These are phyloP conservation scores for Tiliacea citrago DNA, from an alignment of 2,888 invertebrate species.

Conservation along the genomic window DNA sequence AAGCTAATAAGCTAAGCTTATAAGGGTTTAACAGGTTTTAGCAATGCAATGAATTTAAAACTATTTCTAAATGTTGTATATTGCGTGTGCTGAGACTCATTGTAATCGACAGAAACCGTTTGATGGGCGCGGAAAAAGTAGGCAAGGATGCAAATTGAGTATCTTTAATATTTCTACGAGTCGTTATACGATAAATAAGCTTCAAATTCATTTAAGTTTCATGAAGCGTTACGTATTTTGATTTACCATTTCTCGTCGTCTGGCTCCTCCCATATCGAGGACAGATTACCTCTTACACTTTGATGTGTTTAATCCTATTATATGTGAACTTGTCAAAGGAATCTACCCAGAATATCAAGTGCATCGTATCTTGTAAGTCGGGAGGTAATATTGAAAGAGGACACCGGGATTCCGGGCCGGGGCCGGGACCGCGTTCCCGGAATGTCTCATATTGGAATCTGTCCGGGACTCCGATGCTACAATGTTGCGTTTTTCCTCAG, in stretches of 20 bases:
- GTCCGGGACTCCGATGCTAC: conserved; percentile 68
- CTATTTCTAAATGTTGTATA: neutral
- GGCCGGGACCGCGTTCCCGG: conserved; percentile 69
- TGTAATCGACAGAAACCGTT: neutral
- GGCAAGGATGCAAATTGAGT: neutral
- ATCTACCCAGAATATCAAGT: conserved; percentile 63
- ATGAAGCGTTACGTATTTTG: neutral
- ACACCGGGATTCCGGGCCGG: conserved; percentile 69
- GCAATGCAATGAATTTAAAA: neutral
- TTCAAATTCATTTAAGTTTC: neutral
- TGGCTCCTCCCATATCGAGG: neutral
- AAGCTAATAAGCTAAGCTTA: no score
- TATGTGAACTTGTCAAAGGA: conserved; percentile 45
- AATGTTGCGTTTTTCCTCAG: conserved; percentile 70
- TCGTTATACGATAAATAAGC: neutral
- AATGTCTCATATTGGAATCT: conserved; percentile 80
- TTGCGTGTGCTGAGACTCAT: neutral
- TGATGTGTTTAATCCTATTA: conserved; percentile 41
- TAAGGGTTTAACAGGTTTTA: neutral
- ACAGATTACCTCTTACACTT: conserved; percentile 12
- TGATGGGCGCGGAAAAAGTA: neutral
- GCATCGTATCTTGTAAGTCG: conserved; percentile 55
- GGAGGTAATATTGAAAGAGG: conserved; percentile 68
- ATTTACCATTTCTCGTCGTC: conserved; percentile 2
- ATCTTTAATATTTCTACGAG: neutral